These are phyloP conservation scores for Hirtodrosophila alboralis DNA, from an alignment of 2,888 invertebrate genomes.

Conservation along the genomic window DNA sequence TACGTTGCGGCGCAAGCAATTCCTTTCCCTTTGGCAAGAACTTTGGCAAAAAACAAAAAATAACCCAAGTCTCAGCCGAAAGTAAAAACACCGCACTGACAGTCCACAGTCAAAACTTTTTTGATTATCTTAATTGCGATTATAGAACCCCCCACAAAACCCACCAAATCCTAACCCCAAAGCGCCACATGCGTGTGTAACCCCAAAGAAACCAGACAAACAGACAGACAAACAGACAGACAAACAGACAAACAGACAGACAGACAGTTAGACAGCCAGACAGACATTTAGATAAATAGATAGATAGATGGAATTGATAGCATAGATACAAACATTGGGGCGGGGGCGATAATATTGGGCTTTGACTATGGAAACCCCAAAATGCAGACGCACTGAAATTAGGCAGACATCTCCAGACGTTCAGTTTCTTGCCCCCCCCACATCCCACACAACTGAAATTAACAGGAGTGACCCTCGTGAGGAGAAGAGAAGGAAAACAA, in stretches of 20 bases:
- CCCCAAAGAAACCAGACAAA: slow-evolving; percentile 42
- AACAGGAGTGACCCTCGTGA: slow-evolving; percentile 69
- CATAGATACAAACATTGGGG: slow-evolving; percentile 19
- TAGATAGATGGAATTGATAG: slow-evolving; percentile 50
- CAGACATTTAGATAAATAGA: slow-evolving; percentile 46
- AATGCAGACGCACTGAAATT: slow-evolving; percentile 47
- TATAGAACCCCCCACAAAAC: slow-evolving; percentile 40
- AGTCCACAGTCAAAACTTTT: slow-evolving; percentile 77
- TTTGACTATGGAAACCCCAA: slow-evolving; percentile 17
- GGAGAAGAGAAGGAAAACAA: not conserved
- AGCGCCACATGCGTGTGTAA: slow-evolving; percentile 62
- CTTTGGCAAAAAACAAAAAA: slow-evolving; percentile 13
- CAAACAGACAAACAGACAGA: slow-evolving; percentile 17
- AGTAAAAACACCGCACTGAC: slow-evolving; percentile 70
- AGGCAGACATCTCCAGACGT: slow-evolving; percentile 41
- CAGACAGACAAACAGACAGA: slow-evolving; percentile 12
- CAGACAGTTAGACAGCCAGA: slow-evolving; percentile 12
- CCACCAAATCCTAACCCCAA: slow-evolving; percentile 19
- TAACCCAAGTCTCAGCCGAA: slow-evolving; percentile 46
- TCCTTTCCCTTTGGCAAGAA: slow-evolving; percentile 11
- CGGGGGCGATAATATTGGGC: not conserved
- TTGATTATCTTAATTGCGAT: slow-evolving; percentile 80
- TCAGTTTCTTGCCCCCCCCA: not conserved
- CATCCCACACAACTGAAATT: slow-evolving; percentile 54
- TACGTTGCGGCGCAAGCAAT: slow-evolving; percentile 31